Conservation (phyloP, 2,888 invertebrate species). For the Harpalus rubripes region DNA sequence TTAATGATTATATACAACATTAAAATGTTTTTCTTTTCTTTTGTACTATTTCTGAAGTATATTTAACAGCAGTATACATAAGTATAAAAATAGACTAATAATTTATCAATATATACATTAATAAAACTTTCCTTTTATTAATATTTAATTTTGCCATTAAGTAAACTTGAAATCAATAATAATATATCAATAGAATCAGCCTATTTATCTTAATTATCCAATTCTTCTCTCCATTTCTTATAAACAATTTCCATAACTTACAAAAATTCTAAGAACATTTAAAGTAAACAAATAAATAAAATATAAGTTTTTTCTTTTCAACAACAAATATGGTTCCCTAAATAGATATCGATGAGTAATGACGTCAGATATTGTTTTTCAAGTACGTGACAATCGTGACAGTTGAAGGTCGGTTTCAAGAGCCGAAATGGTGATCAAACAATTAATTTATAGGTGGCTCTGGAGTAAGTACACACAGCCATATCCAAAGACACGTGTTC, state of each 20-base stretch:
- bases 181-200: neutral
- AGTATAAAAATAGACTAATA: neutral
- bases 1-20: no score
- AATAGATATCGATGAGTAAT: slow-evolving; percentile 49
- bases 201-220: neutral
- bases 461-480: neutral
- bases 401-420: slow-evolving; percentile 30
- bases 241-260: neutral
- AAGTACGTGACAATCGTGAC: slow-evolving; percentile 36
- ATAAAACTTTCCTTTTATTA: neutral
- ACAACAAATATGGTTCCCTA: slow-evolving; percentile 30
- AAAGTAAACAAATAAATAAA: slow-evolving; percentile 32
- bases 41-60: no score
- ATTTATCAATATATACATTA: neutral
- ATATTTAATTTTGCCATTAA: slow-evolving; percentile 17
- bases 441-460: slow-evolving; percentile 25
- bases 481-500: no score
- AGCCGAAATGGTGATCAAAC: slow-evolving; percentile 16
- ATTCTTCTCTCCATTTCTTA: neutral
- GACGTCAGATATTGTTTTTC: slow-evolving; percentile 33
- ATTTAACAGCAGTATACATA: no score
- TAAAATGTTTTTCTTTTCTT: no score
- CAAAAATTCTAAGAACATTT: slow-evolving; percentile 10
- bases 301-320: slow-evolving; percentile 34
- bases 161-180: slow-evolving; percentile 17